A percentile compares a stretch with the other conserved stretches of the same genome.
Evolutionary conservation across 1,140 invertebrate genomes (phyloP).

Genomic region (Drosophila repleta): DNA sequence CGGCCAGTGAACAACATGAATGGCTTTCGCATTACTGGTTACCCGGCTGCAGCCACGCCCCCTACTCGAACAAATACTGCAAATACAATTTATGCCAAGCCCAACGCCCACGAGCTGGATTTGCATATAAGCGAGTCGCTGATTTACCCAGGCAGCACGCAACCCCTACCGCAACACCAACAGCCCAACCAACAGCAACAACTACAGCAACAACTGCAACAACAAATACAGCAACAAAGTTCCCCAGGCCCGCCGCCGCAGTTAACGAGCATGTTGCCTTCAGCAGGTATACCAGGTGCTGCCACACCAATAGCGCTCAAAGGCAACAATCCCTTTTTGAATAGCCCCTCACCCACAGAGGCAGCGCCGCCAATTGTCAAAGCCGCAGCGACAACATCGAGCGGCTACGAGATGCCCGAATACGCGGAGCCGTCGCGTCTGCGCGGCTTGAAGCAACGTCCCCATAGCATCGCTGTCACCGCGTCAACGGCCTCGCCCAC

Average conservation of each 20-base stretch:
- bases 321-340: conserved; percentile 79
- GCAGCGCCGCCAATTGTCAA: conserved; percentile 20
- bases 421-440: conserved; percentile 77
- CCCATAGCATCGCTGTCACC: conserved; percentile 76
- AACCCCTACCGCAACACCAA: conserved; percentile 41
- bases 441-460: conserved; percentile 74
- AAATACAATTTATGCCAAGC: conserved; percentile 59
- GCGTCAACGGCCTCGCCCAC: conserved; percentile 24
- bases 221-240: no score
- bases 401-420: conserved; percentile 73
- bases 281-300: conserved; percentile 60
- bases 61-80: conserved; percentile 40
- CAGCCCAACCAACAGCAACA: conserved; percentile 49
- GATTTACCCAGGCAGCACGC: conserved; percentile 66
- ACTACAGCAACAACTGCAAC: conserved; percentile 54
- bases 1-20: conserved; percentile 56
- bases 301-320: conserved; percentile 75
- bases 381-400: conserved; percentile 20
- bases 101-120: conserved; percentile 65
- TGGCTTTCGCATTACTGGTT: conserved; percentile 80
- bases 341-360: conserved; percentile 78
- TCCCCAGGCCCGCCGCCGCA: conserved; percentile 72
- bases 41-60: conserved; percentile 74
- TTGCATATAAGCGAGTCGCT: conserved; percentile 77
- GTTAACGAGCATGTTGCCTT: conserved; percentile 67